These are phyloP conservation scores for Invenusta paracnida DNA, from an alignment of 2,888 invertebrate genomes.

Conservation along the genomic window DNA sequence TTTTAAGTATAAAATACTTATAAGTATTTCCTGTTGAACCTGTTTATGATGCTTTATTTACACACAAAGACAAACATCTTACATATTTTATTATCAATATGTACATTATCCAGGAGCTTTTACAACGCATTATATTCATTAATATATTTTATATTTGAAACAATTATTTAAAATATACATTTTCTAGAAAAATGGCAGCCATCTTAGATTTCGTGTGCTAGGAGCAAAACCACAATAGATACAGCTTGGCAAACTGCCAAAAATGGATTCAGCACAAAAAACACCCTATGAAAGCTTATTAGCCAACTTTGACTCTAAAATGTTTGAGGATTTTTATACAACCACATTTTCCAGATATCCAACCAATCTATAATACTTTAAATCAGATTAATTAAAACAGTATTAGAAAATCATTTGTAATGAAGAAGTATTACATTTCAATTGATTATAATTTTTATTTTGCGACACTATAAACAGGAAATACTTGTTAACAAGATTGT, in stretches of 20 bases:
- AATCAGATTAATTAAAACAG: too few species aligned
- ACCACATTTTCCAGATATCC: neutral
- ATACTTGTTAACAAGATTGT: too few species aligned
- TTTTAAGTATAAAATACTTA: neutral
- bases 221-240: neutral
- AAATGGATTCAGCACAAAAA: constrained; percentile 3
- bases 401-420: too few species aligned
- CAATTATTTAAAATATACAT: neutral
- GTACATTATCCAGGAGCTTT: too few species aligned
- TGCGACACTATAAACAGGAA: too few species aligned
- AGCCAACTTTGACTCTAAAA: neutral
- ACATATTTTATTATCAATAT: too few species aligned
- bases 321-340: neutral
- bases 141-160: neutral
- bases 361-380: neutral
- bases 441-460: too few species aligned
- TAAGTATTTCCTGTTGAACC: too few species aligned
- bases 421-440: too few species aligned
- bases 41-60: neutral
- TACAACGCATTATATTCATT: neutral
- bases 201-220: neutral
- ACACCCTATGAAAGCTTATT: neutral
- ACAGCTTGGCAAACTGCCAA: neutral
- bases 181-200: neutral
- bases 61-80: neutral